These are phyloP conservation scores for Zaprionus nigranus DNA, from an alignment of 1,140 invertebrate genomes.

Conservation along the genomic window DNA sequence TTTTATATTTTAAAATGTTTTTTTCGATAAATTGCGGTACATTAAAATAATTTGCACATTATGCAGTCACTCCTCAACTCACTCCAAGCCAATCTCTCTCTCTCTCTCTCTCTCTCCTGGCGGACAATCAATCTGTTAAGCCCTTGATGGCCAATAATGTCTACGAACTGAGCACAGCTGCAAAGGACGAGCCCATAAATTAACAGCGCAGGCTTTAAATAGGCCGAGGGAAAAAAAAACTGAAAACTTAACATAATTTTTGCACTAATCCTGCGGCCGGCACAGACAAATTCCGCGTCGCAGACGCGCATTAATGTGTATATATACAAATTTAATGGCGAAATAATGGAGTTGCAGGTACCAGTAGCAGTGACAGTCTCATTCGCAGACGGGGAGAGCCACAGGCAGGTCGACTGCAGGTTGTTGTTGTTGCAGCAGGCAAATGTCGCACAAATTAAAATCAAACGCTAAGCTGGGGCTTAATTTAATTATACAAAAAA, in stretches of 20 bases:
- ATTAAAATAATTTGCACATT: conserved; percentile 48
- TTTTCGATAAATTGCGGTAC: conserved; percentile 3
- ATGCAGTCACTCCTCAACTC: too few relatives aligned
- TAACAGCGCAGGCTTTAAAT: conserved; percentile 62
- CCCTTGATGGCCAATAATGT: conserved; percentile 51
- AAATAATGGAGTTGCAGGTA: conserved; percentile 57
- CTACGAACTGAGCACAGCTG: conserved; percentile 53
- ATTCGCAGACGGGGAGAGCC: conserved; percentile 43
- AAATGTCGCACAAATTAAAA: conserved; percentile 84
- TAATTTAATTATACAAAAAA: conserved; percentile 84
- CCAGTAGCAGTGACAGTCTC: conserved; percentile 19
- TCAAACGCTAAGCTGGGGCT: conserved; percentile 80
- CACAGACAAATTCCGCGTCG: conserved; percentile 7
- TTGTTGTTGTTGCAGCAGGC: conserved; percentile 37
- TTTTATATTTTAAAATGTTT: neutral
- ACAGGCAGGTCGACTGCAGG: too few relatives aligned
- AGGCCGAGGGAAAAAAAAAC: conserved; percentile 30
- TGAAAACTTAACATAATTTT: conserved; percentile 69
- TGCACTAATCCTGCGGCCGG: conserved; percentile 74
- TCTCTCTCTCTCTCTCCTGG: neutral
- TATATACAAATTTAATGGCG: conserved; percentile 77
- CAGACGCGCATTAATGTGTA: conserved; percentile 69
- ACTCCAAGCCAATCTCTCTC: too few relatives aligned
- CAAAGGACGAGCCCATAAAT: conserved; percentile 62
- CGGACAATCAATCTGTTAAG: conserved; percentile 70